Percentiles rank a stretch among this genome's conserved stretches.
Conservation (phyloP, 2,888 invertebrate genomes). For the Chaitophorus viminalis region DNA sequence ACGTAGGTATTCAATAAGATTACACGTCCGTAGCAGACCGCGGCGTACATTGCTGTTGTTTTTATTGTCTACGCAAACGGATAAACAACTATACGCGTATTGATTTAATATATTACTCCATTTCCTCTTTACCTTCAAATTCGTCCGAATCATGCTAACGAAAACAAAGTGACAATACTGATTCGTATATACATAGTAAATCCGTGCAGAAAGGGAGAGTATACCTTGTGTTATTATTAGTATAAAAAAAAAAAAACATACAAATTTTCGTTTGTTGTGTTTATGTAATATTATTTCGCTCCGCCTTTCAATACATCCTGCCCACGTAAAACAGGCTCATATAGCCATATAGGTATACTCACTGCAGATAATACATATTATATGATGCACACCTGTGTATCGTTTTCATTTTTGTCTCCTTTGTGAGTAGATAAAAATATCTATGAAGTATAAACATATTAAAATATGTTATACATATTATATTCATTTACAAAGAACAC, state of each 20-base stretch:
- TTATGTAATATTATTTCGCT: background rate
- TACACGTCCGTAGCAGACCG: slow-evolving; percentile 20
- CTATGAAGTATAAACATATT: no score
- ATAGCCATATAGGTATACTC: no score
- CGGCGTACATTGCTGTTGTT: background rate
- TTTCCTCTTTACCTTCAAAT: slow-evolving; percentile 16
- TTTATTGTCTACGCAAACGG: background rate
- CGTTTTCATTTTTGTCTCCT: no score
- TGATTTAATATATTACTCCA: slow-evolving; percentile 26
- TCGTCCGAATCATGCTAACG: slow-evolving; percentile 23
- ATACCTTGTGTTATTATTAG: background rate
- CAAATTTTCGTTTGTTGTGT: background rate
- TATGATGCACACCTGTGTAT: no score
- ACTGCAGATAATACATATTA: no score
- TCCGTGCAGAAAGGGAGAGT: slow-evolving; percentile 21
- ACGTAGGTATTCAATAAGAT: slow-evolving; percentile 11
- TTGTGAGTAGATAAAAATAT: no score
- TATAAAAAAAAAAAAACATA: no score
- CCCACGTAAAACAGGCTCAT: no score
- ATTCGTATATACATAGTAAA: background rate
- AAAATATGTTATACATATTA: no score
- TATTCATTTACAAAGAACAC: no score
- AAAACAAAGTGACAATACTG: slow-evolving; percentile 17
- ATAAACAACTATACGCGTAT: background rate
- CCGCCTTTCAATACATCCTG: background rate